phyloP scores from a whole-genome alignment of 2,797 vertebrate genomes.

The Margarornis squamiger region DNA sequence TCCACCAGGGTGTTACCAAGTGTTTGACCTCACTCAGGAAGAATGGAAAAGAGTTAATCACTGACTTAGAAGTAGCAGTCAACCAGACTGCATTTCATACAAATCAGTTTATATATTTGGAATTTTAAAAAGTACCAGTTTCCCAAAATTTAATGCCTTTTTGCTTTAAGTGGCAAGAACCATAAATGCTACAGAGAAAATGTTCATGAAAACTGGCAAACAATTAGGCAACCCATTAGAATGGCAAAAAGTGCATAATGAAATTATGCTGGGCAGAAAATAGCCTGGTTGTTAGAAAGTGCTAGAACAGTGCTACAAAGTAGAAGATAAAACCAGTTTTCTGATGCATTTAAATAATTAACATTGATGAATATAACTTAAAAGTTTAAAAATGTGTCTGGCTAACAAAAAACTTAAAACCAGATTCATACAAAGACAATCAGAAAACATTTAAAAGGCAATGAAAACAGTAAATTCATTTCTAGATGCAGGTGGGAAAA shows the following conservation, averaged over 20 bases:
- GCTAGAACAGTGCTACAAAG: neutral
- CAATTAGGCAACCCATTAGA: neutral
- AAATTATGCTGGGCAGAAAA: neutral
- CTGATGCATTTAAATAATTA: neutral
- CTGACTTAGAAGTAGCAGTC: neutral
- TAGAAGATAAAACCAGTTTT: neutral
- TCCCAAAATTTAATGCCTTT: neutral
- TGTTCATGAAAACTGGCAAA: neutral
- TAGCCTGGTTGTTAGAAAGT: neutral
- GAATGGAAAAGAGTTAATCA: neutral
- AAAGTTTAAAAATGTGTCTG: neutral
- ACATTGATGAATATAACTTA: neutral
- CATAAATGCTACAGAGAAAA: neutral
- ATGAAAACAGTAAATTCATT: neutral
- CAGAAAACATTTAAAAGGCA: neutral
- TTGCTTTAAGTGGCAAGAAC: neutral
- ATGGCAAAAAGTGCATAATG: neutral
- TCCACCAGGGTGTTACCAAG: neutral
- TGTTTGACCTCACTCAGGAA: neutral
- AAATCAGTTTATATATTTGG: neutral
- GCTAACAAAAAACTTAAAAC: neutral
- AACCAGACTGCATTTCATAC: neutral
- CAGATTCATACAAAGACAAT: neutral
- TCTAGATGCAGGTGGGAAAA: neutral
- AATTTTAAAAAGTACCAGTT: neutral